Evolutionary conservation across 2,888 invertebrate genomes (phyloP).

Genomic region (Mesopsocus fuscifrons): DNA sequence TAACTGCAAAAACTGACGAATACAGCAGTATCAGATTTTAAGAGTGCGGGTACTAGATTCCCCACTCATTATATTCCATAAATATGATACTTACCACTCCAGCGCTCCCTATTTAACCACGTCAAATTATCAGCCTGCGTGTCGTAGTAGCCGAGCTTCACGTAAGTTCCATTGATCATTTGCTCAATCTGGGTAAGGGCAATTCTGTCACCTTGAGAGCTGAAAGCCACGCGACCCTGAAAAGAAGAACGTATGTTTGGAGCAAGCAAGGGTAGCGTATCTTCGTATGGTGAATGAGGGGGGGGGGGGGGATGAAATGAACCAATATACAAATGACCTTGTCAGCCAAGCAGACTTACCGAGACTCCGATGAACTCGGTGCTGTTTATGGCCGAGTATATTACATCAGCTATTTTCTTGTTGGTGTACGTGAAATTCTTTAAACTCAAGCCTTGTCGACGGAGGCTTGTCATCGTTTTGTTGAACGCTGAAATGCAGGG

Average conservation of each 20-base stretch:
- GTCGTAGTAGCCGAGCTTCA: conserved; percentile 89
- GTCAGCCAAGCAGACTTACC: conserved; percentile 37
- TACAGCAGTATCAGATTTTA: too few relatives aligned
- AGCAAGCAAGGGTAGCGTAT: too few relatives aligned
- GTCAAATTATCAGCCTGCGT: conserved; percentile 88
- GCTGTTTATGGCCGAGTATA: conserved; percentile 96
- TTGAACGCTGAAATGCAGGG: conserved; percentile 79
- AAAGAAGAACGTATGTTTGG: too few relatives aligned
- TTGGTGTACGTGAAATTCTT: conserved; percentile 95
- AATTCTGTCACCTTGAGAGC: conserved; percentile 95
- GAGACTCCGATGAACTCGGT: conserved; percentile 96
- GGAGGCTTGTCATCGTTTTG: conserved; percentile 81
- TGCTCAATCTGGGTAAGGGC: conserved; percentile 97
- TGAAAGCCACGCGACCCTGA: conserved; percentile 96
- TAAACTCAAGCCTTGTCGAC: conserved; percentile 58
- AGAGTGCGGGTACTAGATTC: too few relatives aligned
- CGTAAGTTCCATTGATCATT: conserved; percentile 83
- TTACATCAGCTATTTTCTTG: conserved; percentile 83
- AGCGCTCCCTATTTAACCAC: conserved; percentile 78
- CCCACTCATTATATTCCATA: too few relatives aligned
- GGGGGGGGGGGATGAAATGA: too few relatives aligned
- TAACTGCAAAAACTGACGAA: too few relatives aligned
- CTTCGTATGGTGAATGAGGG: too few relatives aligned
- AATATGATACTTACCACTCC: conserved; percentile 75
- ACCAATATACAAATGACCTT: conserved; percentile 17